Base-by-base conservation (phyloP, 1,140 invertebrate species). In the Mercenaria mercenaria region DNA sequence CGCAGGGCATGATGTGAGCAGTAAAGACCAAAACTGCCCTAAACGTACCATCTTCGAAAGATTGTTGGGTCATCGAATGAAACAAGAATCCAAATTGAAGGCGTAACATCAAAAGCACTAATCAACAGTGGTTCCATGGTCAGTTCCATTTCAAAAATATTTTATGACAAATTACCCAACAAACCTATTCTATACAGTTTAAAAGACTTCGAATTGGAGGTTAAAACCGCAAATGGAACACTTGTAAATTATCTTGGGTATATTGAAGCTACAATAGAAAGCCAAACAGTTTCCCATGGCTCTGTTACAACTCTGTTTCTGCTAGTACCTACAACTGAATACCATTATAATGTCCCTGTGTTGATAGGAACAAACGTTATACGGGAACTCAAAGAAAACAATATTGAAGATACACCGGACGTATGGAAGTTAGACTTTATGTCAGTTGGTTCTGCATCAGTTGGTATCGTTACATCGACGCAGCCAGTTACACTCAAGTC, bases 351-450 rank as follows among this genome's bases (percentile, higher is more conserved):
- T 1, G 67, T 85, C 18, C 61, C 83, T 23, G 64, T 85, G 4
- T 20, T 85, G 15, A 64, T 85, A 23, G 67, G 83, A 26, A 85
- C 67, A 10, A 85, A 85, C 41, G 64, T 74, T 20, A 34, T 74
- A 1, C n/a, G 69, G 32, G 47, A 52, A 50, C 13, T 74, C 8
- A 72, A 47, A 74, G 64, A 72, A 74, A 11, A 13, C 13, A 50
- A 85, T 15, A 8, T 1, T 50, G n/a, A 69, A 29, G 26, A 69
- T 39, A 32, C 61, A 39, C 67, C 67, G 10, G 67, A 85, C 20
- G 37, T 1, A 41, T 85, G 61, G 82, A 72, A 13, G 34, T 4
- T n/a, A 34, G 50, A 23, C 1, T 72, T 85, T 50, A 37, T 39
- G 37, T 43, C 61, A 47, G 15, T 69, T 18, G 37, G 37, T 11